A percentile compares a stretch with the other conserved stretches of the same genome.
phyloP scores from a whole-genome alignment of 1,140 invertebrate genomes.

The Danaus plexippus region DNA sequence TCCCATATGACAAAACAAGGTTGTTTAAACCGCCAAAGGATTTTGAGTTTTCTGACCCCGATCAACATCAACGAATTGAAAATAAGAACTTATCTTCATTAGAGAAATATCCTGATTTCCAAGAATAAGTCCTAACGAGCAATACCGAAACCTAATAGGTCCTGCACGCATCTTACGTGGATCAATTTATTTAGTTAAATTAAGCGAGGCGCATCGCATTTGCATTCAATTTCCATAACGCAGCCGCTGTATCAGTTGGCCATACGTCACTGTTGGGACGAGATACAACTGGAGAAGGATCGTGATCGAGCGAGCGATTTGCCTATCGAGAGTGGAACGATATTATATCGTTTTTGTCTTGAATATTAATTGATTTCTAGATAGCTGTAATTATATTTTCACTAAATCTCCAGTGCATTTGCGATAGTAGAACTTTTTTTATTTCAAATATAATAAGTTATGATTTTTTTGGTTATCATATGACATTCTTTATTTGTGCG shows the following conservation, averaged over 20 bases:
- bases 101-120: conserved; percentile 28
- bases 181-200: conserved; percentile 69
- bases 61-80: too few relatives aligned
- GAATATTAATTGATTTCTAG: conserved; percentile 16
- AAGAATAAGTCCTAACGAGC: conserved; percentile 49
- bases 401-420: too few relatives aligned
- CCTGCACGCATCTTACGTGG: conserved; percentile 37
- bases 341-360: conserved; percentile 24
- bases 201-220: conserved; percentile 61
- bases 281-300: conserved; percentile 37
- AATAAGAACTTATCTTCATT: conserved; percentile 15
- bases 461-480: too few relatives aligned
- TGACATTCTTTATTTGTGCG: conserved; percentile 6
- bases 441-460: too few relatives aligned
- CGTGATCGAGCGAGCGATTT: conserved; percentile 42
- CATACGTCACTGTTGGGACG: conserved; percentile 59
- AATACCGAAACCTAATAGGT: conserved; percentile 55
- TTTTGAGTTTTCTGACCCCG: too few relatives aligned
- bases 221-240: conserved; percentile 71
- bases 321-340: conserved; percentile 24
- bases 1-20: too few relatives aligned
- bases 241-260: conserved; percentile 47
- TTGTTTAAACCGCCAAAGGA: too few relatives aligned
- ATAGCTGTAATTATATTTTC: background rate
- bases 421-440: too few relatives aligned